Base-by-base conservation (phyloP, 1,140 invertebrate species). In the Bilobella aurantiaca region DNA sequence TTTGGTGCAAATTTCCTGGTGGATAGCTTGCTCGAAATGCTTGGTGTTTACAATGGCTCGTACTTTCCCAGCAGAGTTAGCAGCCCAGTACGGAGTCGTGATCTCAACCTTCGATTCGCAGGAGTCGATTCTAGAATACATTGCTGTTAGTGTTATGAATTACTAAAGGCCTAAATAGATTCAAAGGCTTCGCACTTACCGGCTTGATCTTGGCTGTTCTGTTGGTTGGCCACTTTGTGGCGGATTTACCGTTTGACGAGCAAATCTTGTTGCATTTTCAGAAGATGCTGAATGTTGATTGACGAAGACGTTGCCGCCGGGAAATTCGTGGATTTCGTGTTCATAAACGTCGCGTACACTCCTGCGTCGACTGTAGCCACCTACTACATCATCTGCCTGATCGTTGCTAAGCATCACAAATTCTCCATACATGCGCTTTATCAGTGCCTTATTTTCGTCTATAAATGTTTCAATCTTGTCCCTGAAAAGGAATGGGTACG, bases 31-130 rank as follows among this genome's bases (percentile, higher is more conserved):
- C 74, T 94, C 91, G 72, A 95, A 92, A 77, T 94, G 91, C 78
- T 93, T 90, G 1, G 90, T 94, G 77, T 95, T 95, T 16, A 95
- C 91, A 63, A 95, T 90, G 1, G 91, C 91, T 27, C 91, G 81
- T 29, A 93, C 83, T 80, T 94, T 93, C 42, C 90, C 90, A 1
- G 89, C 89, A 8, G 89, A 92, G 77, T 94, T 95, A 2, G 89
- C 86, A 0, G 91, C 91, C 91, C 91, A 95, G 75, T 93, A 95
- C 0, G 92, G 92, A 0, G 91, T 94, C 5, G 92, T 86, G 67
- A 95, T 91, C 79, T 94, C 91, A n/a, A 90, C 84, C 75, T 91
- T 90, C 32, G 90, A 93, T 74, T 93, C 89, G 74, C 92, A 95
- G 3, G 89, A 85, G 76, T 95, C 92, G 23, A 91, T 79, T 75